phyloP scores from a whole-genome alignment of 2,888 invertebrate species.

The Argynnis bischoffii region DNA sequence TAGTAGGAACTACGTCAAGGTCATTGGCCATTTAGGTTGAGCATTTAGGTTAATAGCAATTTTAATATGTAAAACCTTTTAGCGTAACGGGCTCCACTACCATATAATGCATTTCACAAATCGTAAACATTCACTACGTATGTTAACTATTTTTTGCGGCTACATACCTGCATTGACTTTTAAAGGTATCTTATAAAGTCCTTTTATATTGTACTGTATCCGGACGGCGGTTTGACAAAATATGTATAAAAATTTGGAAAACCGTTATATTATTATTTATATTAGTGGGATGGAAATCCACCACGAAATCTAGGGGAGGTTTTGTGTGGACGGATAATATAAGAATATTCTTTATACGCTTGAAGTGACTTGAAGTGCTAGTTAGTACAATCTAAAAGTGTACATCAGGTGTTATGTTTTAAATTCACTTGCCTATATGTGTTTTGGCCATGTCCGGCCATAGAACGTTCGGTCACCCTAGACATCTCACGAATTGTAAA shows the following conservation, averaged over 20 bases:
- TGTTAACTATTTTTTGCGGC: slow-evolving; percentile 4
- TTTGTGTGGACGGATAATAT: too few relatives aligned
- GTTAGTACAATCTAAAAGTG: too few relatives aligned
- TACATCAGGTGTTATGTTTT: background rate
- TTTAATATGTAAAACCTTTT: slow-evolving; percentile 28
- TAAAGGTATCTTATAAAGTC: background rate
- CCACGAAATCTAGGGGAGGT: too few relatives aligned
- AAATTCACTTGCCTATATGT: too few relatives aligned
- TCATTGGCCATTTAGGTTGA: slow-evolving; percentile 30
- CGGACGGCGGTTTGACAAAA: too few relatives aligned
- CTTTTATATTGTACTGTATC: too few relatives aligned
- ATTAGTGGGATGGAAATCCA: too few relatives aligned
- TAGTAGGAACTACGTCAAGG: slow-evolving; percentile 33
- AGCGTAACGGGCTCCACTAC: slow-evolving; percentile 24
- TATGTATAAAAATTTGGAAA: too few relatives aligned
- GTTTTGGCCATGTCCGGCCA: slow-evolving; percentile 12
- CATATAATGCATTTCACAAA: slow-evolving; percentile 24
- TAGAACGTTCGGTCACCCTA: slow-evolving; percentile 5
- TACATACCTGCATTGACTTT: background rate
- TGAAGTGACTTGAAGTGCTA: too few relatives aligned
- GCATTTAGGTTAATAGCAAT: slow-evolving; percentile 35
- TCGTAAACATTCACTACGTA: slow-evolving; percentile 20
- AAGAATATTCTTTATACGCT: too few relatives aligned
- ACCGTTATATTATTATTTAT: too few relatives aligned
- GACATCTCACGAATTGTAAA: slow-evolving; percentile 6